Conservation (phyloP, 2,113 vertebrate genomes). For the Scytalopus superciliaris region DNA sequence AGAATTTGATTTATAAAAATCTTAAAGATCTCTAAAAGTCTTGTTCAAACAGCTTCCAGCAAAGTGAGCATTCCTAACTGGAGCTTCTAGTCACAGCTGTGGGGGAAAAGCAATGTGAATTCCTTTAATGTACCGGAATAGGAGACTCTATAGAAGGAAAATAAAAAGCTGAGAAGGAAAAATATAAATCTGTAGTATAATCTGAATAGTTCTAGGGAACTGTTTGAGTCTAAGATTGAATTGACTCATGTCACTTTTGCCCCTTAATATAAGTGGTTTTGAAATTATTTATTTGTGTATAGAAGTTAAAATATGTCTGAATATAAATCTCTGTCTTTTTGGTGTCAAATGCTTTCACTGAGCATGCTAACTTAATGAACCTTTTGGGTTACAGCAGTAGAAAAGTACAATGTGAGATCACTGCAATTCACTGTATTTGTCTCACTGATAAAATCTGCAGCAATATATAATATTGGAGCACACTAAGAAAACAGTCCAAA, state of each 20-base stretch:
- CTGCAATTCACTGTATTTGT: background rate
- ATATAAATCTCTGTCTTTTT: background rate
- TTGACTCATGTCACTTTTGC: background rate
- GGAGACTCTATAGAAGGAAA: background rate
- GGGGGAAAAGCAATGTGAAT: background rate
- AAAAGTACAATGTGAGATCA: background rate
- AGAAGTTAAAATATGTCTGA: background rate
- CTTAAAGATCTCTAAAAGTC: background rate
- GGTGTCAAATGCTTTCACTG: background rate
- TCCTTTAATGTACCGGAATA: background rate
- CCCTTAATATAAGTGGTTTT: background rate
- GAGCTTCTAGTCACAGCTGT: background rate
- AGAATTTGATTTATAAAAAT: constrained; percentile 2
- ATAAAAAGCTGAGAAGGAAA: background rate
- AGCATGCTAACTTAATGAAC: background rate
- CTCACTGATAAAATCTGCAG: background rate
- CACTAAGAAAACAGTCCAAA: background rate
- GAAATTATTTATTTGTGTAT: background rate
- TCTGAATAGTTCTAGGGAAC: background rate
- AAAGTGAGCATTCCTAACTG: background rate
- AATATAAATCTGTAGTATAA: background rate
- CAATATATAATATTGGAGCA: background rate
- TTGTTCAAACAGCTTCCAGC: constrained; percentile 28
- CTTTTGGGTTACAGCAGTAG: background rate
- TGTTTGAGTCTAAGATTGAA: background rate